phyloP scores from a whole-genome alignment of 1,140 invertebrate species.

The Zaprionus ghesquierei region DNA sequence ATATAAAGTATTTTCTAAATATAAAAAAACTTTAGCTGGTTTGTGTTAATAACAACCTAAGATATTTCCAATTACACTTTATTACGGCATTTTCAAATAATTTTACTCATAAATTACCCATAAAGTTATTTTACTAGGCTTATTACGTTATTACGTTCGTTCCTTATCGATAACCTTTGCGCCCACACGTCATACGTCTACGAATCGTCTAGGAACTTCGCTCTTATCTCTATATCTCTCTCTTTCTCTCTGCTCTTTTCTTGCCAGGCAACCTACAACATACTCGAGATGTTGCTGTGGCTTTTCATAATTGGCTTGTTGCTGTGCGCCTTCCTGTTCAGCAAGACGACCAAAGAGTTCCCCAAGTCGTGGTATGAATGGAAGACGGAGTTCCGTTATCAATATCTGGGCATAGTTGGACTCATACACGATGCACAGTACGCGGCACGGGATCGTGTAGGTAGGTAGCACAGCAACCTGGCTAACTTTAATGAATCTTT shows the following conservation, averaged over 20 bases:
- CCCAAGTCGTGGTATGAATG: slow-evolving; percentile 82
- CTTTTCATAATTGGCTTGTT: slow-evolving; percentile 46
- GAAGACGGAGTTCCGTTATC: slow-evolving; percentile 84
- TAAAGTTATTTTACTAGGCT: not conserved
- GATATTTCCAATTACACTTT: no score
- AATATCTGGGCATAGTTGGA: slow-evolving; percentile 83
- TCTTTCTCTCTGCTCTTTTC: slow-evolving; percentile 1
- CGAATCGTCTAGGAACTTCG: not conserved
- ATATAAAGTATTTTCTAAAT: not conserved
- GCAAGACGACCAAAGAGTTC: slow-evolving; percentile 76
- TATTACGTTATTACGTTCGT: not conserved
- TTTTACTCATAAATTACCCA: not conserved
- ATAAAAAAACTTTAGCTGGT: not conserved
- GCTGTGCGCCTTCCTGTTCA: slow-evolving; percentile 66
- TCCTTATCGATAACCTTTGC: slow-evolving; percentile 10
- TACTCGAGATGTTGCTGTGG: slow-evolving; percentile 38
- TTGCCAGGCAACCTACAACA: slow-evolving; percentile 17
- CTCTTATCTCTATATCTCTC: slow-evolving; percentile 29
- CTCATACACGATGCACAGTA: slow-evolving; percentile 84
- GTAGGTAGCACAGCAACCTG: slow-evolving; percentile 82
- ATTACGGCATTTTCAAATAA: no score
- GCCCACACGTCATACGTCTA: not conserved
- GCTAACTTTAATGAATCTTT: not conserved
- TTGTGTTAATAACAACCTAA: no score
- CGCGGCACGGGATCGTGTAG: slow-evolving; percentile 84